Conservation (phyloP, 1,140 invertebrate genomes). For the Eulimnadia texana region DNA sequence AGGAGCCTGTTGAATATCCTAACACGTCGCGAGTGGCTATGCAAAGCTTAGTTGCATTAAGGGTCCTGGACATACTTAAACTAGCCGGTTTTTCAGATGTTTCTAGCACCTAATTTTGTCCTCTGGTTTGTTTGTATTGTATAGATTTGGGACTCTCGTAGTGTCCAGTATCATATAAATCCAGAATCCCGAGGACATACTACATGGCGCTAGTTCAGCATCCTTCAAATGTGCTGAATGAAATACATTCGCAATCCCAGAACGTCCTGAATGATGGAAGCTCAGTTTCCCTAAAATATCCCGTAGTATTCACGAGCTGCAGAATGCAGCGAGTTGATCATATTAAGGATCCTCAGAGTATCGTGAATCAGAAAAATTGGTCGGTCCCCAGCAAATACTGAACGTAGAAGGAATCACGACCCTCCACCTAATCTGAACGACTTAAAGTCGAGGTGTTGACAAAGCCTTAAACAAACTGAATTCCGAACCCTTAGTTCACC, state of each 20-base stretch:
- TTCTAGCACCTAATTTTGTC: background rate
- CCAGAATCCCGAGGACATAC: background rate
- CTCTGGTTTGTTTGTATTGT: background rate
- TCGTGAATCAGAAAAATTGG: no score
- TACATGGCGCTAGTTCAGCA: background rate
- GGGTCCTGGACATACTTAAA: background rate
- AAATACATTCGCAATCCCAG: background rate
- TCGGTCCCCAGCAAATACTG: no score
- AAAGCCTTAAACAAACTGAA: no score
- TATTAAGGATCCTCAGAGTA: no score
- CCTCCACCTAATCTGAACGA: no score
- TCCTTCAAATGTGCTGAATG: background rate
- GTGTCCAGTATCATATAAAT: background rate
- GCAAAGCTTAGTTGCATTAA: background rate
- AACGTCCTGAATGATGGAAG: background rate
- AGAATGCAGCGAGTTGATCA: no score
- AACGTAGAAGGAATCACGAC: no score
- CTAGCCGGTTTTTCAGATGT: background rate
- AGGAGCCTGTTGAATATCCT: background rate
- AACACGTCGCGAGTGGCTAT: background rate
- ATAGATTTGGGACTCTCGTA: background rate
- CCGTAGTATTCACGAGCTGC: no score
- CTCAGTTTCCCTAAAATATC: background rate
- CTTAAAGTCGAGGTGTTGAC: no score
- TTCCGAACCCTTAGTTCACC: no score